Percentiles rank a stretch among this genome's conserved stretches.
Evolutionary conservation across 2,888 invertebrate species (phyloP).

Genomic region (Andrena camellia): DNA sequence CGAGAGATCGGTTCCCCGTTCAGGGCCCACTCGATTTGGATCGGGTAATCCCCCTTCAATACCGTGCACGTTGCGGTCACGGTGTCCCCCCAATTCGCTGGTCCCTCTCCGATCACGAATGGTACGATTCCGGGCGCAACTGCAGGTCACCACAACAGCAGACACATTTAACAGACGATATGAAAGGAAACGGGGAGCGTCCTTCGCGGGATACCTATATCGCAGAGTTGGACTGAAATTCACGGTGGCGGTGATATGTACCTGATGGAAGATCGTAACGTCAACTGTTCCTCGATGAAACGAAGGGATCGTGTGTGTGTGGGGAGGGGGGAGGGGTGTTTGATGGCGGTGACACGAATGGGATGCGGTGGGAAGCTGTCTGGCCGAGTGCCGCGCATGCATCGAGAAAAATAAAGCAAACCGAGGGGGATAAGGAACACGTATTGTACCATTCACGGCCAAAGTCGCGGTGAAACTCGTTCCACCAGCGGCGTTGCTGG

Average conservation of each 20-base stretch:
- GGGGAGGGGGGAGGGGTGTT: neutral
- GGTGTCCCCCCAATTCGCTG: conserved; percentile 90
- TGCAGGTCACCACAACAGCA: conserved; percentile 75
- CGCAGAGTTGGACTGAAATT: too few species aligned
- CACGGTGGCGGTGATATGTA: neutral
- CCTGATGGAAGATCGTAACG: neutral
- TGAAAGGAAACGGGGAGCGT: neutral
- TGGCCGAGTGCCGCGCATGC: conserved; percentile 61
- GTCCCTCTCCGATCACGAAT: conserved; percentile 90
- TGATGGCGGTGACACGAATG: neutral
- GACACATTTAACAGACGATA: neutral
- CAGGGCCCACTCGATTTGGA: conserved; percentile 91
- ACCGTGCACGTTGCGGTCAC: conserved; percentile 90
- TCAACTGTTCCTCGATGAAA: neutral
- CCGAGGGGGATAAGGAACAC: conserved; percentile 38
- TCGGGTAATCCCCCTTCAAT: conserved; percentile 91
- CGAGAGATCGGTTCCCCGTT: conserved; percentile 87
- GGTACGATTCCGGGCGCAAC: conserved; percentile 91
- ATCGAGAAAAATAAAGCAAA: conserved; percentile 45
- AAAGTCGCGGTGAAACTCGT: conserved; percentile 88
- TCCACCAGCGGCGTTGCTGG: conserved; percentile 88
- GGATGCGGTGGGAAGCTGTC: conserved; percentile 28
- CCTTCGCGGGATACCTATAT: neutral
- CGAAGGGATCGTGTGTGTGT: neutral
- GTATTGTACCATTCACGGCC: conserved; percentile 88